Conservation (phyloP, 2,797 vertebrate species). For the Trachurus trachurus region DNA sequence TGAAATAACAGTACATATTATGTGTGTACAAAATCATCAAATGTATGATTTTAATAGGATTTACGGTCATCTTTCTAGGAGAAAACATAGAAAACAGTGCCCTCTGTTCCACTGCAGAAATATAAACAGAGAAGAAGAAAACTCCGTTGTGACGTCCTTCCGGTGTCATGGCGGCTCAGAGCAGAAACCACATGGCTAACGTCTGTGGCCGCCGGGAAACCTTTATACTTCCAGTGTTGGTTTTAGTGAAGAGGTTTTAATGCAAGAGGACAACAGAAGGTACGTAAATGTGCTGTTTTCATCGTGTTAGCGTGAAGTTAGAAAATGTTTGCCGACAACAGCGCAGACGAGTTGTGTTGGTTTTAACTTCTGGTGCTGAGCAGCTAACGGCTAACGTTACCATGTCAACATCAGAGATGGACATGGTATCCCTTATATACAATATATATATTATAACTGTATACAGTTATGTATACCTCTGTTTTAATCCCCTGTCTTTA, state of each 20-base stretch:
- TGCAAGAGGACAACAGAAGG: slow-evolving; percentile 17
- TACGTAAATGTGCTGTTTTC: fast-evolving
- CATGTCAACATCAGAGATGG: background rate
- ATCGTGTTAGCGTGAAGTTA: fast-evolving
- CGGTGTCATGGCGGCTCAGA: slow-evolving; percentile 72
- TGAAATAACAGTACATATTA: background rate
- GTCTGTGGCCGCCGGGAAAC: fast-evolving
- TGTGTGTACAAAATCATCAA: background rate
- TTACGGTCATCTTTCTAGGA: background rate
- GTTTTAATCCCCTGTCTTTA: too few relatives aligned
- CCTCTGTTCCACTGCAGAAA: background rate
- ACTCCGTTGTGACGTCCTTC: slow-evolving; percentile 50
- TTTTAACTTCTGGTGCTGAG: too few relatives aligned
- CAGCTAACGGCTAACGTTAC: background rate
- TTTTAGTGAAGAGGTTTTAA: background rate
- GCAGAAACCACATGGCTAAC: slow-evolving; percentile 39
- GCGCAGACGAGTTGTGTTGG: background rate
- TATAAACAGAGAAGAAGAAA: slow-evolving; percentile 16
- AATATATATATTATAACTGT: too few relatives aligned
- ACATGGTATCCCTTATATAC: background rate
- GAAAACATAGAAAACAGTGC: background rate
- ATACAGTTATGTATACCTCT: too few relatives aligned
- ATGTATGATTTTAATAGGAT: background rate
- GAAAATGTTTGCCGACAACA: fast-evolving
- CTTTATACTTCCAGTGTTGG: fast-evolving